These are phyloP conservation scores for Chaetogeoica ovagalla DNA, from an alignment of 2,888 invertebrate genomes.

Conservation along the genomic window DNA sequence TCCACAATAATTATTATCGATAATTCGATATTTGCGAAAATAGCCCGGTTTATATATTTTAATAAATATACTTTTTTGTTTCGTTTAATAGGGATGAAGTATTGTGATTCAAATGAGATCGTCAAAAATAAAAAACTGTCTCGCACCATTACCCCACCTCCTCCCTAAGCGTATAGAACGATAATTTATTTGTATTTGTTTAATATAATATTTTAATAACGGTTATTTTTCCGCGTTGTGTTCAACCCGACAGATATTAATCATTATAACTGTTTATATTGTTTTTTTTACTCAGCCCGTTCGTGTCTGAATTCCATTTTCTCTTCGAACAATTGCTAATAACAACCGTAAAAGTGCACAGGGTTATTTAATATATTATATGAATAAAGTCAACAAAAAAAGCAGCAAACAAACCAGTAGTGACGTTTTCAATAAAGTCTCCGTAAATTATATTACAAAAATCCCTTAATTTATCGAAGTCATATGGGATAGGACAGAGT, in stretches of 20 bases:
- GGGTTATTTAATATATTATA: too few species aligned
- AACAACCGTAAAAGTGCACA: neutral
- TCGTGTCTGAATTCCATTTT: neutral
- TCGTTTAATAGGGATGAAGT: too few species aligned
- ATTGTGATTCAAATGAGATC: neutral
- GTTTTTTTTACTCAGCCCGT: constrained; percentile 1
- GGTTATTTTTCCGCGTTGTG: neutral
- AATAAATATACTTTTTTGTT: too few species aligned
- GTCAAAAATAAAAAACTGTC: neutral
- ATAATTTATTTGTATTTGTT: neutral
- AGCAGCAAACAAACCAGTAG: too few species aligned
- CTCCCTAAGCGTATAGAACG: neutral
- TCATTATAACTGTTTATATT: constrained; percentile 1
- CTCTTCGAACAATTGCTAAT: neutral
- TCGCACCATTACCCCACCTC: neutral
- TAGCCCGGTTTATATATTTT: too few species aligned
- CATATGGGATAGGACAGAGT: too few species aligned
- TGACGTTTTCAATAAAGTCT: too few species aligned
- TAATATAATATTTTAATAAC: neutral
- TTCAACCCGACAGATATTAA: neutral
- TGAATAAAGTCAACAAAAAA: too few species aligned
- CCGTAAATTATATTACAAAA: too few species aligned
- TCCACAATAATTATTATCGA: too few species aligned
- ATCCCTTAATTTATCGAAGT: too few species aligned
- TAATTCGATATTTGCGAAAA: too few species aligned